Evolutionary conservation across 2,113 vertebrate genomes (phyloP).

Genomic region (Datnioides undecimradiatus): DNA sequence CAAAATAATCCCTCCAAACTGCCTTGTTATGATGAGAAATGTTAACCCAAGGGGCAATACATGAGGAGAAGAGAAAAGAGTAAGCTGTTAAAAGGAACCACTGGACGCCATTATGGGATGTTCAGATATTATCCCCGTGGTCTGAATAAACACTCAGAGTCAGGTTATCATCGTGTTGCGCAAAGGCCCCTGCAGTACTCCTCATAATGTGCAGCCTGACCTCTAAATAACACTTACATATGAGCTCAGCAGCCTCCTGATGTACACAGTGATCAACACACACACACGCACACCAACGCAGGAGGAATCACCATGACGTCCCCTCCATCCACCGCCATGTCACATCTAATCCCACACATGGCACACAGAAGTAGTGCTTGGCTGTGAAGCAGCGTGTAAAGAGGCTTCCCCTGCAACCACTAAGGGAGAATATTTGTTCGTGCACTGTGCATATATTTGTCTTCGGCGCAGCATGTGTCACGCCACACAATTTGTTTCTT

Average conservation of each 20-base stretch:
- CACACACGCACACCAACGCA: not conserved
- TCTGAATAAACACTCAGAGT: conserved; percentile 45
- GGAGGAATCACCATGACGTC: conserved; percentile 36
- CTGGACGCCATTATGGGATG: conserved; percentile 27
- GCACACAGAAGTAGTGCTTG: conserved; percentile 2
- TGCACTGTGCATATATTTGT: conserved; percentile 37
- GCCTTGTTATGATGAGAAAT: conserved; percentile 67
- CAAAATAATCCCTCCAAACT: conserved; percentile 53
- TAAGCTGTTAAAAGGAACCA: conserved; percentile 24
- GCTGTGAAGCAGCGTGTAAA: conserved; percentile 20
- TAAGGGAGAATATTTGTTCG: conserved; percentile 24
- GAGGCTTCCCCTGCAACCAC: conserved; percentile 26
- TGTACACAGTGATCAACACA: not conserved
- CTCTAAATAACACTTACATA: conserved; percentile 46
- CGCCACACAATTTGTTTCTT: conserved; percentile 49
- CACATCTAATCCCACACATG: conserved; percentile 44
- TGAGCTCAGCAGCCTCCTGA: conserved; percentile 21
- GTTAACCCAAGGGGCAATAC: conserved; percentile 43
- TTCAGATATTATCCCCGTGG: conserved; percentile 22
- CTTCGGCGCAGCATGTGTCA: conserved; percentile 23
- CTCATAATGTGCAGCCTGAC: conserved; percentile 43
- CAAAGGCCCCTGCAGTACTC: not conserved
- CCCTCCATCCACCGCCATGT: conserved; percentile 33
- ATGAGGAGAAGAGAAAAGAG: not conserved
- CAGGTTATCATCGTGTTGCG: conserved; percentile 35